phyloP scores from a whole-genome alignment of 2,113 vertebrate species.

The Sakesphorus luctuosus region DNA sequence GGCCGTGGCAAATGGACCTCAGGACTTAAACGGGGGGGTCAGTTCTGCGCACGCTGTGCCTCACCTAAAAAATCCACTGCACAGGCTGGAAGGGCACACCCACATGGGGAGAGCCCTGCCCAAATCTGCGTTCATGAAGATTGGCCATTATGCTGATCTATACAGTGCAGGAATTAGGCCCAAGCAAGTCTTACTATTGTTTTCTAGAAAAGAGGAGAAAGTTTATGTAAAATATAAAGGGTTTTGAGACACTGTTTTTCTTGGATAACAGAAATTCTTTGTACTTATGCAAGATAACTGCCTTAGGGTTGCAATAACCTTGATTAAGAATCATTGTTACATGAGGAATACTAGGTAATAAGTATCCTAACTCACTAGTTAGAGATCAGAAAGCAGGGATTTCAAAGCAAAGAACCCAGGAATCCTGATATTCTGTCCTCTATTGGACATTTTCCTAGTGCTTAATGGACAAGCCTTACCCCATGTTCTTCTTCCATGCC shows the following conservation, averaged over 20 bases:
- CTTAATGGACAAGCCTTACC: neutral
- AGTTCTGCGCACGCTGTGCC: no score
- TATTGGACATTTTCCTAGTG: neutral
- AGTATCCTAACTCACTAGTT: neutral
- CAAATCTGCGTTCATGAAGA: no score
- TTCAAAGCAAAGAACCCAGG: neutral
- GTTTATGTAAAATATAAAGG: neutral
- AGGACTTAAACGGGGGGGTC: no score
- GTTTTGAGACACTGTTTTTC: neutral
- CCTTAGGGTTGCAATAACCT: neutral
- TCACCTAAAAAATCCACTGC: no score
- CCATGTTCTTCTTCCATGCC: neutral
- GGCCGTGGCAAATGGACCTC: no score
- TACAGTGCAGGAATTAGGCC: neutral
- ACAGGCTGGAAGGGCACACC: no score
- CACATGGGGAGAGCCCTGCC: no score
- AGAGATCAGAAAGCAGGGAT: neutral
- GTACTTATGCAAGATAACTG: neutral
- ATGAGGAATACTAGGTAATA: neutral
- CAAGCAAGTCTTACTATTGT: neutral
- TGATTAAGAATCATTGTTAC: neutral
- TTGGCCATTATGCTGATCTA: neutral
- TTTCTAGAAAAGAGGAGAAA: neutral
- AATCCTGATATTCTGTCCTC: neutral
- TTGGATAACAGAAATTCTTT: neutral